Percentiles rank a stretch among this genome's conserved stretches.
Conservation (phyloP, 2,888 invertebrate genomes). For the Camponotus fellah region DNA sequence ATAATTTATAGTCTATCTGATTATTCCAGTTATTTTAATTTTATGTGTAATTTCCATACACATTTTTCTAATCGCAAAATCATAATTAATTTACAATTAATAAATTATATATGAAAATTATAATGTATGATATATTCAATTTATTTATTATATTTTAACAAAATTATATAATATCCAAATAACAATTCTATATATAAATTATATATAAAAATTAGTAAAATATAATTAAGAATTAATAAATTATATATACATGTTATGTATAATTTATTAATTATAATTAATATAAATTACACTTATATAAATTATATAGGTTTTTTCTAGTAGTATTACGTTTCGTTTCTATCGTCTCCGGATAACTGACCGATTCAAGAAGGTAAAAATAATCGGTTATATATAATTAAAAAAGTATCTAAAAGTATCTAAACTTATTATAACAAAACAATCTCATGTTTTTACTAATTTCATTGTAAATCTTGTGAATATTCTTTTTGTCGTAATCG, state of each 20-base stretch:
- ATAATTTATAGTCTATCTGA: slow-evolving; percentile 5
- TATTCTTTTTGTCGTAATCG: slow-evolving; percentile 87
- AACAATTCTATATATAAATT: slow-evolving; percentile 2
- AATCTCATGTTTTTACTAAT: neutral
- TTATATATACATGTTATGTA: slow-evolving; percentile 9
- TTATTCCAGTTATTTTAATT: neutral
- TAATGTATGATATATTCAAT: neutral
- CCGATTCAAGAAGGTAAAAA: neutral
- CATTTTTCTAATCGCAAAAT: neutral
- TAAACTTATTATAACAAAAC: slow-evolving; percentile 17
- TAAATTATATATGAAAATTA: neutral
- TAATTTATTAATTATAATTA: slow-evolving; percentile 28
- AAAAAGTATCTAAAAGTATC: slow-evolving; percentile 22
- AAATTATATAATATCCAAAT: neutral
- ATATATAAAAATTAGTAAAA: slow-evolving; percentile 7
- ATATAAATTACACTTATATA: slow-evolving; percentile 23
- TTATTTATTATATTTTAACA: neutral
- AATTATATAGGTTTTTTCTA: neutral
- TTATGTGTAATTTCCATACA: neutral
- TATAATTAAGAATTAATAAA: slow-evolving; percentile 6
- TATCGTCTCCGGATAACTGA: neutral
- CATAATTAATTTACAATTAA: neutral
- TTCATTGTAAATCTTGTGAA: slow-evolving; percentile 57
- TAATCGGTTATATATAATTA: neutral
- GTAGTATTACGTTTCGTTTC: neutral